phyloP scores from a whole-genome alignment of 1,140 invertebrate genomes.

The Drosophila subpulchrella region DNA sequence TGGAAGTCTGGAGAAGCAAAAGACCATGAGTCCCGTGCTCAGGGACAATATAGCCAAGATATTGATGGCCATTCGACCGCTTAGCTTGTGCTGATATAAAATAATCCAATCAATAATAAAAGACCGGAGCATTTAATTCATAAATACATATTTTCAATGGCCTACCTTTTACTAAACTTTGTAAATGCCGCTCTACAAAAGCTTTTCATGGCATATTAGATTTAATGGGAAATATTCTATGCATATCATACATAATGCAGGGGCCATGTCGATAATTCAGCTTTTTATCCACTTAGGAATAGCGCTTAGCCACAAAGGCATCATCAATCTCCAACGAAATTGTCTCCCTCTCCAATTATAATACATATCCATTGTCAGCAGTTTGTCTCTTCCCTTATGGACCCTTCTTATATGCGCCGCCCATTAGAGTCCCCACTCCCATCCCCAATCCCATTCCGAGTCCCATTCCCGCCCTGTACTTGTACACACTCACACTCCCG shows the following conservation, averaged over 20 bases:
- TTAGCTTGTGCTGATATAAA: slow-evolving; percentile 73
- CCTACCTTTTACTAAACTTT: not conserved
- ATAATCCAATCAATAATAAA: not conserved
- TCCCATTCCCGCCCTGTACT: not conserved
- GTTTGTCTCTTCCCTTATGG: slow-evolving; percentile 11
- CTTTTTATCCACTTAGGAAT: slow-evolving; percentile 50
- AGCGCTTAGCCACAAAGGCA: slow-evolving; percentile 31
- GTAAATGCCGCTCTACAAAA: not conserved
- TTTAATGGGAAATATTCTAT: slow-evolving; percentile 1
- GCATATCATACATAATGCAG: slow-evolving; percentile 11
- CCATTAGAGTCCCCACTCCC: slow-evolving; percentile 6
- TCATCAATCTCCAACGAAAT: slow-evolving; percentile 44
- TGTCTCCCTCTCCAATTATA: slow-evolving; percentile 38
- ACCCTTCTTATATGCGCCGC: slow-evolving; percentile 9
- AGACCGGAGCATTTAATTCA: too few species aligned
- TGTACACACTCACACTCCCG: not conserved
- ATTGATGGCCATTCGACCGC: slow-evolving; percentile 73
- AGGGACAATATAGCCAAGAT: slow-evolving; percentile 79
- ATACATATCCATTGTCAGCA: slow-evolving; percentile 58
- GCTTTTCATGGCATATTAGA: not conserved
- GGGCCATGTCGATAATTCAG: slow-evolving; percentile 35
- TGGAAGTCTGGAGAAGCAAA: slow-evolving; percentile 71
- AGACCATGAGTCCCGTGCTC: slow-evolving; percentile 74
- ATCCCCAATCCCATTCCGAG: not conserved
- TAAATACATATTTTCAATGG: too few species aligned